Base-by-base conservation (phyloP, 2,888 invertebrate species). In the Scelioninae gen. 2 region DNA sequence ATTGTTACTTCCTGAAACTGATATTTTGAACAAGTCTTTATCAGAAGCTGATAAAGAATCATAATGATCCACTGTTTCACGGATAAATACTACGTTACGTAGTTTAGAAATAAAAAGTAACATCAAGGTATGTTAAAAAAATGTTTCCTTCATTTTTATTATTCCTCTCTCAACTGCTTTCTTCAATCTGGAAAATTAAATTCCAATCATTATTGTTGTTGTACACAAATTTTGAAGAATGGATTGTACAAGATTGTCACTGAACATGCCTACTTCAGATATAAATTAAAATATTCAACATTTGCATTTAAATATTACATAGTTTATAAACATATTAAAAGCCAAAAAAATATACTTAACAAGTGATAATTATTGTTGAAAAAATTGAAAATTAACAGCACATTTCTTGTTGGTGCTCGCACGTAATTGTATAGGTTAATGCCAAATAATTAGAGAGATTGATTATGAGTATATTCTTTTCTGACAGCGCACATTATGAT, bases 1-100 rank as follows among this genome's bases (percentile, higher is more conserved):
- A 25, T 45, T 25, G 25, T 13, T 18, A 13, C 45, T 52, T 52
- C 37, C 37, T 35, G 11, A 37, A 37, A 35, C 11, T 37, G 52
- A 52, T 13, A 37, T 37, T 37, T 11, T 39, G 39, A 39, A 9
- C 39, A 15, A 18, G 6, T 2, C 13, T n/a, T 52, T 52, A 52
- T 52, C 52, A 2, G 22, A 10, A 3, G 13, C 11, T 33, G 50
- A 50, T 50, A 31, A 31, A 16, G 5, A 50, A 50, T 13, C 33
- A 13, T 50, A 33, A 31, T 33, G 18, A 31, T 18, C 50, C n/a
- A 15, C 16, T 33, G 18, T 33, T 50, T 11, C 25, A 45, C 25
- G 11, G 25, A 45, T 45, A 45, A 45, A 45, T 16, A 16, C 16
- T 39, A 39, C 7, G 16, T 39, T 39, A 22, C 16, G 16, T 39